These are phyloP conservation scores for Bufo bufo DNA, from an alignment of 2,113 vertebrate species.

Conservation along the genomic window DNA sequence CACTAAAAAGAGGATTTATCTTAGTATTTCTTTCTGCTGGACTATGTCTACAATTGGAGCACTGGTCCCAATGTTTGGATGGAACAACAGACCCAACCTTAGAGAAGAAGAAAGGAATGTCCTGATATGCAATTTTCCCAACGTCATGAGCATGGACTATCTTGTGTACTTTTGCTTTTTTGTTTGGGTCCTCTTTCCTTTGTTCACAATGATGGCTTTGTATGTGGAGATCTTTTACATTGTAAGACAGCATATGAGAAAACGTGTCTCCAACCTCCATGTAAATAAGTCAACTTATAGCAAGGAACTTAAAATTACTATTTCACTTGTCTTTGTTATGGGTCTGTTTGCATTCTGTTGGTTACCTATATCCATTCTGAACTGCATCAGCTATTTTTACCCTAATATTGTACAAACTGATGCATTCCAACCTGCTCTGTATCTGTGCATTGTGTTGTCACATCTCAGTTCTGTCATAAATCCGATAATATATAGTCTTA, in stretches of 20 bases:
- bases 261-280: slow-evolving; percentile 60
- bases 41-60: slow-evolving; percentile 80
- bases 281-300: slow-evolving; percentile 72
- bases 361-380: slow-evolving; percentile 87
- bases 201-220: slow-evolving; percentile 80
- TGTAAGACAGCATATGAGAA: slow-evolving; percentile 78
- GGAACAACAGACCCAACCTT: slow-evolving; percentile 69
- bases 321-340: slow-evolving; percentile 84
- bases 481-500: slow-evolving; percentile 83
- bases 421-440: slow-evolving; percentile 59
- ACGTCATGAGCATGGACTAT: slow-evolving; percentile 83
- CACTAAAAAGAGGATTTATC: slow-evolving; percentile 78
- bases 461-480: slow-evolving; percentile 87
- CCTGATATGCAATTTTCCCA: slow-evolving; percentile 72
- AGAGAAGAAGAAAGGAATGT: slow-evolving; percentile 31
- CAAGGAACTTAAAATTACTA: slow-evolving; percentile 85
- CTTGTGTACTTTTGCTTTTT: slow-evolving; percentile 92
- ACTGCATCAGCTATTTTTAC: slow-evolving; percentile 78
- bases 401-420: not conserved
- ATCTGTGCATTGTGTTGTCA: slow-evolving; percentile 77
- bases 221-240: slow-evolving; percentile 82
- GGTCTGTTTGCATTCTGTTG: slow-evolving; percentile 85
- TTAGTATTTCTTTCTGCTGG: slow-evolving; percentile 84
- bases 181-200: slow-evolving; percentile 78
- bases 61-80: slow-evolving; percentile 86